phyloP scores from a whole-genome alignment of 2,113 vertebrate genomes.

The Laterallus jamaicensis region DNA sequence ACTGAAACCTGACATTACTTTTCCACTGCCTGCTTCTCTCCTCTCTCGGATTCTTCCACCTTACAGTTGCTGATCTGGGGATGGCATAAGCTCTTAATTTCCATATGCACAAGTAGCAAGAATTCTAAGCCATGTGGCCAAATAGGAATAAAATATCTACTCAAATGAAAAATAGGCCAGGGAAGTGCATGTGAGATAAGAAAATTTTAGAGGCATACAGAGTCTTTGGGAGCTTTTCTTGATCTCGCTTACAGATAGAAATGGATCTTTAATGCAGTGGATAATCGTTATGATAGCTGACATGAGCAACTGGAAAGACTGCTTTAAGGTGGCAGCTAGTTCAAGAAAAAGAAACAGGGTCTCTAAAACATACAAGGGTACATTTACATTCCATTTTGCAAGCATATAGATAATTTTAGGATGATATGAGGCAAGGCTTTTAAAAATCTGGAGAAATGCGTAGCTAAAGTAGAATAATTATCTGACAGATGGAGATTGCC shows the following conservation, averaged over 20 bases:
- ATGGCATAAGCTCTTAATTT: not conserved
- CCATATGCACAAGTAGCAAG: not conserved
- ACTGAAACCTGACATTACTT: not conserved
- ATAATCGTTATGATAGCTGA: not conserved
- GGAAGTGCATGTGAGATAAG: not conserved
- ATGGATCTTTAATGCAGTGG: not conserved
- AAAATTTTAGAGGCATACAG: not conserved
- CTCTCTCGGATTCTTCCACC: not conserved
- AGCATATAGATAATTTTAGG: constrained; percentile 46
- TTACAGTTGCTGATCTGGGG: not conserved
- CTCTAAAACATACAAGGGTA: not conserved
- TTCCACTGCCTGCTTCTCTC: not conserved
- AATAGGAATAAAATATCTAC: not conserved
- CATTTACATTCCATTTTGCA: constrained; percentile 34
- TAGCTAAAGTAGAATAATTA: constrained; percentile 62
- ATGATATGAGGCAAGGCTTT: constrained; percentile 52
- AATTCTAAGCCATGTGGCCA: not conserved
- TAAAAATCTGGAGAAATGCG: constrained; percentile 57
- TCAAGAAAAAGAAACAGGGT: not conserved
- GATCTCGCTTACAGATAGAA: not conserved
- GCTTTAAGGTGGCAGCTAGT: not conserved
- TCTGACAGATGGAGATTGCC: constrained; percentile 68
- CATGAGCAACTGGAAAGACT: not conserved
- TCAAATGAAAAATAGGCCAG: not conserved
- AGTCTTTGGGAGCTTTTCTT: not conserved